Conservation (phyloP, 1,140 invertebrate species). For the Drosophila fuyamai region DNA sequence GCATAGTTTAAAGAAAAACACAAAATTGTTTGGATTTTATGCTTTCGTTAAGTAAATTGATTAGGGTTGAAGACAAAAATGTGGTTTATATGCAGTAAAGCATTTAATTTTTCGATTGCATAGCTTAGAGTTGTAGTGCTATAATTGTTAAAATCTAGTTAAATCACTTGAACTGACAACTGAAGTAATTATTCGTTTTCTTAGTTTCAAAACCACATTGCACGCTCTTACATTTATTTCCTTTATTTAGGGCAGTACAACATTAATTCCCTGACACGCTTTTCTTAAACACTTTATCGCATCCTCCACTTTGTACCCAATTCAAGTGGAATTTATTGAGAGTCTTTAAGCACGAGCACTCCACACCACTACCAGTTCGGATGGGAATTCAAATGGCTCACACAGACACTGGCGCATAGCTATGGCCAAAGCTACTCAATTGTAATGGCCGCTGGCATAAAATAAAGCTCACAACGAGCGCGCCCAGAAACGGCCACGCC, state of each 20-base stretch:
- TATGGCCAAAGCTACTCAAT: conserved; percentile 51
- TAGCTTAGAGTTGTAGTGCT: too few relatives aligned
- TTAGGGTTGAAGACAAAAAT: too few relatives aligned
- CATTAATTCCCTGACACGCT: conserved; percentile 42
- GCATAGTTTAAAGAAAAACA: too few relatives aligned
- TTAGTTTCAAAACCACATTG: not conserved
- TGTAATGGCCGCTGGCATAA: conserved; percentile 60
- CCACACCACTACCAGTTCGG: conserved; percentile 9
- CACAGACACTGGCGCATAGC: conserved; percentile 14
- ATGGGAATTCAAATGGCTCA: conserved; percentile 38
- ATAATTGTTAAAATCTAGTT: not conserved
- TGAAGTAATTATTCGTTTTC: not conserved
- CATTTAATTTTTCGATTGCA: too few relatives aligned
- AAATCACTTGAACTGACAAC: not conserved
- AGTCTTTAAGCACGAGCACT: conserved; percentile 46
- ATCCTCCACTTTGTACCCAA: conserved; percentile 57
- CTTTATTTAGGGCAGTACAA: conserved; percentile 11
- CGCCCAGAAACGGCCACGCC: conserved; percentile 46
- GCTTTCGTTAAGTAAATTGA: too few relatives aligned
- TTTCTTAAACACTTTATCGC: conserved; percentile 54
- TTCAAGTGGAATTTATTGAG: conserved; percentile 61
- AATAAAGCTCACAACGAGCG: conserved; percentile 47
- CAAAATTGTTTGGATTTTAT: too few relatives aligned
- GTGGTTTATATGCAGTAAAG: too few relatives aligned
- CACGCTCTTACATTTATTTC: conserved; percentile 2